Evolutionary conservation across 30 jellyfish, hydroid and myxozoan species (phyloP), one percentile per base, ranked within the genome.

Genomic region (Nemopilema nomurai): DNA sequence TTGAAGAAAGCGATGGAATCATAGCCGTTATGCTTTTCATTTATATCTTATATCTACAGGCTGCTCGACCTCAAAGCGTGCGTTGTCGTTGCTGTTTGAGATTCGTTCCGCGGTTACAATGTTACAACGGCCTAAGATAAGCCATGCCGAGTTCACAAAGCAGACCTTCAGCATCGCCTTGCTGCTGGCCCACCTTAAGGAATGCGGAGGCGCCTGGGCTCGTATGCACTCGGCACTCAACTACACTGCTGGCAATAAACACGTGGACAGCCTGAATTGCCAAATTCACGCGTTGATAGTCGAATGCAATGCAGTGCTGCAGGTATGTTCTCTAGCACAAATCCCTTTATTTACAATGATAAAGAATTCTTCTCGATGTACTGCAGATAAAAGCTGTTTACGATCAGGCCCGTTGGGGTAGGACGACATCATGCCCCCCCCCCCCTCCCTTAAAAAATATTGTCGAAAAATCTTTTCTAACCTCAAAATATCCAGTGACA

Each of bases 161-260:
- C n/a, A 28, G n/a, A 23, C 71, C 33, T 32, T 63, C 27, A 66
- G 22, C n/a, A 24, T 77, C 28, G 71, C 76, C 9, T 41, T 77
- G 4, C 65, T 77, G 29, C 18, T 77, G 79, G 28, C 65, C 18
- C 27, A 29, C 8, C 31, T 77, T 22, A 27, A 24, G 26, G 87
- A 77, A 62, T 77, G 78, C 22, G 76, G 77, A 32, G 65, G 18
- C 32, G 29, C 78, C 16, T 77, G 87, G 87, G 87, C 68, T 3
- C 63, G 18, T 13, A 77, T 67, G 68, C 87, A 77, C 16, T 24
- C 25, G 29, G 28, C 28, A 28, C 8, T 77, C 25, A 62, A 19
- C 22, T 1, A 7, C 50, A 23, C 65, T 62, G 28, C 31, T 18
- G 33, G 53, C 49, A 49, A 24, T 8, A 31, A 0, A 4, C 19